Evolutionary conservation across 2,888 invertebrate genomes (phyloP).

Genomic region (Tolmerus cingulatus): DNA sequence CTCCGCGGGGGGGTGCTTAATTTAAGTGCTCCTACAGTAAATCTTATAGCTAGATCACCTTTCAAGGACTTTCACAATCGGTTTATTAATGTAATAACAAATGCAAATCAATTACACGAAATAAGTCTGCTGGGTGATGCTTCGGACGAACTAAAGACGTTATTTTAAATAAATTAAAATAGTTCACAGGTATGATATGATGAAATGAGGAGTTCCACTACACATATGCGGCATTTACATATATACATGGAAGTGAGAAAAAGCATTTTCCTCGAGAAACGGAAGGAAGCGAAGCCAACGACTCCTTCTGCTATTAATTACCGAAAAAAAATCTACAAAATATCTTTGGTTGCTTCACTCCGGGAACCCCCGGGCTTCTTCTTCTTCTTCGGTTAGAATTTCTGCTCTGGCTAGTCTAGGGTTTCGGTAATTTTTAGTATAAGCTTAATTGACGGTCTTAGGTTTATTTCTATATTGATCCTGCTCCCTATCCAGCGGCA

Average conservation of each 20-base stretch:
- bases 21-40: neutral
- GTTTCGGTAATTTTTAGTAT: neutral
- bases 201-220: neutral
- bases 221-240: neutral
- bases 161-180: neutral
- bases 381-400: neutral
- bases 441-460: neutral
- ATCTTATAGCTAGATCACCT: slow-evolving; percentile 21
- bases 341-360: slow-evolving; percentile 1
- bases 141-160: neutral
- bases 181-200: neutral
- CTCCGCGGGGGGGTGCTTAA: neutral
- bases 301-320: neutral
- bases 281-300: neutral
- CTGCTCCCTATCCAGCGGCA: neutral
- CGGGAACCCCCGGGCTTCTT: neutral
- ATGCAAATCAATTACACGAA: neutral
- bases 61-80: neutral
- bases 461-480: neutral
- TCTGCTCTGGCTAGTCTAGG: neutral
- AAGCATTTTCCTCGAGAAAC: neutral
- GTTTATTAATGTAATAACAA: slow-evolving; percentile 28
- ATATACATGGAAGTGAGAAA: neutral
- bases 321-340: neutral
- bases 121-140: neutral